These are phyloP conservation scores for Orius insidiosus DNA, from an alignment of 1,140 invertebrate species.

Conservation along the genomic window DNA sequence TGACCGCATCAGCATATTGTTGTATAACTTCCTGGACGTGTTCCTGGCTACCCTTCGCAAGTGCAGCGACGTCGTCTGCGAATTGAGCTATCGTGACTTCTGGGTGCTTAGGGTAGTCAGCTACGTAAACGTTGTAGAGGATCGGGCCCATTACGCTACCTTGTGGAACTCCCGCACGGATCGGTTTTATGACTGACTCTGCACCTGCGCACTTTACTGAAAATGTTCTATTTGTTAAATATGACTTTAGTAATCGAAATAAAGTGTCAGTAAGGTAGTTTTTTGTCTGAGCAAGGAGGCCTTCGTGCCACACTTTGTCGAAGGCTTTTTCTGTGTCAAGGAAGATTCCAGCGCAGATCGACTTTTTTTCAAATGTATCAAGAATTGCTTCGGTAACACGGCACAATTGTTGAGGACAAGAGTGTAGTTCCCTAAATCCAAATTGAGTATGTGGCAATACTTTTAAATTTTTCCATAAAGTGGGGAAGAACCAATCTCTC, in stretches of 20 bases:
- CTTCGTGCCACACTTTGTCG: no score
- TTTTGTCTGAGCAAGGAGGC: background rate
- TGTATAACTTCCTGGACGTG: conserved; percentile 17
- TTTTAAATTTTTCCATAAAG: background rate
- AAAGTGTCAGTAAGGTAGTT: background rate
- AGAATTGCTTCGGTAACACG: background rate
- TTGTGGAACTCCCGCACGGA: conserved; percentile 22
- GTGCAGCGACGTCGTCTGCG: no score
- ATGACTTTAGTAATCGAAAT: background rate
- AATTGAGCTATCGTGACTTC: conserved; percentile 21
- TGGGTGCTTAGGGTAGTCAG: conserved; percentile 21
- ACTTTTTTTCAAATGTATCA: background rate
- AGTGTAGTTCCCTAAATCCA: conserved; percentile 1
- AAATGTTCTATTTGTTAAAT: background rate
- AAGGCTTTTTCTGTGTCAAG: conserved; percentile 5
- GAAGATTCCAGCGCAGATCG: background rate
- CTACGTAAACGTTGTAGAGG: conserved; percentile 22
- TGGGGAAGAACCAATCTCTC: conserved; percentile 1
- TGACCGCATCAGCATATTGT: conserved; percentile 15
- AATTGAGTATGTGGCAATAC: background rate
- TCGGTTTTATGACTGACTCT: background rate
- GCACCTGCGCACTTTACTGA: background rate
- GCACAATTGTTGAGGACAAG: background rate
- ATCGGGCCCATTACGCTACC: conserved; percentile 22
- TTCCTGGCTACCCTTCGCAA: conserved; percentile 14